These are phyloP conservation scores for Gastracanthus pulcherrimus DNA, from an alignment of 2,888 invertebrate species.

Conservation along the genomic window DNA sequence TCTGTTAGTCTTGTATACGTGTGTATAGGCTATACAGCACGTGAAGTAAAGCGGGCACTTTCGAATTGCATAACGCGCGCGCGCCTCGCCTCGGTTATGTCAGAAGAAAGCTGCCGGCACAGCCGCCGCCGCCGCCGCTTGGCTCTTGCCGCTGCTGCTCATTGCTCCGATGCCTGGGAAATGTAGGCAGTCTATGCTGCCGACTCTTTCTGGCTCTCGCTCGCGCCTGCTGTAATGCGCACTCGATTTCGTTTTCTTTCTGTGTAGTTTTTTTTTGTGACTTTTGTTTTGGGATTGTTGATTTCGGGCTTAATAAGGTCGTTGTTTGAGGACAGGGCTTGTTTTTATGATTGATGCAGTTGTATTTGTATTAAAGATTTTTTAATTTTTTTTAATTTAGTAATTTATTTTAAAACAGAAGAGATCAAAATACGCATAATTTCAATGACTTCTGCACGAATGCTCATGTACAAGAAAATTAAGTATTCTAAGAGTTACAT, in stretches of 20 bases:
- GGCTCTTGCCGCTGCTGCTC: slow-evolving; percentile 62
- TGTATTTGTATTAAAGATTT: too few relatives aligned
- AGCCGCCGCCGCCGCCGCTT: slow-evolving; percentile 42
- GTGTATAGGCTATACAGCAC: slow-evolving; percentile 62
- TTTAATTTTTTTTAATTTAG: too few relatives aligned
- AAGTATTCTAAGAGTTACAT: too few relatives aligned
- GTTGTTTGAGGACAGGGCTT: too few relatives aligned
- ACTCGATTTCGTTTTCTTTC: slow-evolving; percentile 48
- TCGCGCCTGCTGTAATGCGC: slow-evolving; percentile 16
- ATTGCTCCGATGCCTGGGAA: too few relatives aligned
- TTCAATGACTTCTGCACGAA: too few relatives aligned
- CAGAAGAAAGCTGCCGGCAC: slow-evolving; percentile 77
- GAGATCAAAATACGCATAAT: too few relatives aligned
- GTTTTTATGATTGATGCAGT: too few relatives aligned
- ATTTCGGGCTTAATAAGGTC: too few relatives aligned
- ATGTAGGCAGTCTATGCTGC: slow-evolving; percentile 60
- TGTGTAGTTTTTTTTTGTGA: slow-evolving; percentile 41
- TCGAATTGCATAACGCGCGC: slow-evolving; percentile 76
- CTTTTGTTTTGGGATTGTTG: neutral
- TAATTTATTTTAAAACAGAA: too few relatives aligned
- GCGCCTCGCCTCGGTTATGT: slow-evolving; percentile 77
- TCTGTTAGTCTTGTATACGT: neutral
- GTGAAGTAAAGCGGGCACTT: slow-evolving; percentile 77
- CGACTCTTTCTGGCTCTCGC: neutral
- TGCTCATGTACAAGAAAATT: too few relatives aligned